Base-by-base conservation (phyloP, 2,113 vertebrate species). In the Ictalurus punctatus region DNA sequence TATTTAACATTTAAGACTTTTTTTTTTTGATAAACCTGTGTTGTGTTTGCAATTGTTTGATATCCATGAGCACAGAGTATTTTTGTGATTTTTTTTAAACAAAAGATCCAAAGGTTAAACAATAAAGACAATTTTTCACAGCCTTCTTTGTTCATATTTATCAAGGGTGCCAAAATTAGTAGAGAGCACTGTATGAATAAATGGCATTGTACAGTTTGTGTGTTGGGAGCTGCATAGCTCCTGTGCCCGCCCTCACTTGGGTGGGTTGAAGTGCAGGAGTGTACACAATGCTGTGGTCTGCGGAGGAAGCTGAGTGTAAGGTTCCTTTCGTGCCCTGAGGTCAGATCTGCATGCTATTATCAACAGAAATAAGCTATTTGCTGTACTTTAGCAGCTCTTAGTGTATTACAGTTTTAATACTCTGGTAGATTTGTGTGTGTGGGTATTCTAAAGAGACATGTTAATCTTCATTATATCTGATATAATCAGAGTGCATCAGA, bases 401-500 rank as follows among this genome's bases (percentile, higher is more conserved):
- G 93, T 93, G 91, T 90, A 92, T 95, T 94, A 91, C 92, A 88
- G 92, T 94, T 93, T 94, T 95, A 90, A 92, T 86, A 56, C 85
- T 65, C 87, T 87, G 91, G 89, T 92, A 89, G 78, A 89, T 89
- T 91, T 93, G 89, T 93, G 91, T 93, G 90, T 90, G 76, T 54
- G 44, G 48, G 79, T 58, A 34, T 81, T 81, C 16, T 81, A 81
- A 56, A 80, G 27, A 52, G 76, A 54, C 12, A 54, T 54, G 27
- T 54, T 54, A 44, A 44, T 34, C 67, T 17, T 17, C 17, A 79
- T 52, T 16, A 79, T 78, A 25, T 48, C 74, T 1, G 17, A 73
- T 19, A 73, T 30, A 30, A 30, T 69, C 27, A 30, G 2, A 30
- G 65, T 69, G 30, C 30, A 30, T 69, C 65, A 69, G 65, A 19